Percentiles rank a stretch among this genome's conserved stretches.
phyloP scores from a whole-genome alignment of 2,888 invertebrate genomes.

The Cataglyphis cursor region DNA sequence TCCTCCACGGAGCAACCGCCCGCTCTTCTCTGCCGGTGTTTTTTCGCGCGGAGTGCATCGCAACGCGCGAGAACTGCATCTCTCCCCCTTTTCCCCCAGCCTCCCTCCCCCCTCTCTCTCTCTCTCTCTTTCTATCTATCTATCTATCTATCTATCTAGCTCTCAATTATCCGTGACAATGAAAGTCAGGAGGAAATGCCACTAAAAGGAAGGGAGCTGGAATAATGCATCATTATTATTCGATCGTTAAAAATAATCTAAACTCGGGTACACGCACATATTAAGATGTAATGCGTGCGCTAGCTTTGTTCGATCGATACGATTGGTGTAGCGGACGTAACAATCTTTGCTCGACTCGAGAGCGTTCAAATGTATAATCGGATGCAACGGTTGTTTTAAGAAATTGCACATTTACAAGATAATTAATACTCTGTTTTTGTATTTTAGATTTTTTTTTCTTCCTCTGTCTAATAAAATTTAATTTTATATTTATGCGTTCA shows the following conservation, averaged over 20 bases:
- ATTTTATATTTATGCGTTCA: neutral
- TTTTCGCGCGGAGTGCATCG: conserved; percentile 77
- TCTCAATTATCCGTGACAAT: conserved; percentile 76
- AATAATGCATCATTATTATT: conserved; percentile 65
- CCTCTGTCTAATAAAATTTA: neutral
- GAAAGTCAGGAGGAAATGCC: conserved; percentile 51
- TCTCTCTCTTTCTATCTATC: conserved; percentile 10
- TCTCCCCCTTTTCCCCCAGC: conserved; percentile 5
- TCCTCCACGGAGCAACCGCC: conserved; percentile 59
- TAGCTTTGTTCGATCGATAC: conserved; percentile 30
- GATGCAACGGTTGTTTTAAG: neutral
- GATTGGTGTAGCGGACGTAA: neutral
- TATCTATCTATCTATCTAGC: conserved; percentile 31
- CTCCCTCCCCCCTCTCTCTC: neutral
- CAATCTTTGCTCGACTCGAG: neutral
- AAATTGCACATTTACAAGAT: neutral
- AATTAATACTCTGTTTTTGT: neutral
- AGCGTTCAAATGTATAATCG: neutral
- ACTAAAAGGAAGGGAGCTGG: conserved; percentile 13
- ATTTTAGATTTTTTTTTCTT: neutral
- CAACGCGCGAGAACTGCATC: conserved; percentile 70
- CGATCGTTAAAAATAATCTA: conserved; percentile 59
- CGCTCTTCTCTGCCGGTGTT: conserved; percentile 68
- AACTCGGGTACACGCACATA: conserved; percentile 16
- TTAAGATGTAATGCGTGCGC: neutral